Percentiles rank a stretch among this genome's conserved stretches.
Conservation (phyloP, 2,888 invertebrate genomes). For the Euplagia quadripunctaria region DNA sequence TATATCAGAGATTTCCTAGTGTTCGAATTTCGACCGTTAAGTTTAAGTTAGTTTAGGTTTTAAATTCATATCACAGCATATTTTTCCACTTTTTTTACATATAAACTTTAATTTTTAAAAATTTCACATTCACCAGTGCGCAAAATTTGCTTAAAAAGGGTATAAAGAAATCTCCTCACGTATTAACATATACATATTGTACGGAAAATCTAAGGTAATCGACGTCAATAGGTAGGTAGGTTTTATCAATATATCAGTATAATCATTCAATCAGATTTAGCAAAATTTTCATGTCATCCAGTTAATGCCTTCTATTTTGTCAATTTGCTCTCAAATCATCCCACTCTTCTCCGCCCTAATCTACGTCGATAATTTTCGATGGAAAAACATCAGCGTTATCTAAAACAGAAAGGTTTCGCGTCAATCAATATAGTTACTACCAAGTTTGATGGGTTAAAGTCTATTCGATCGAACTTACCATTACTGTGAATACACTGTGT, state of each 20-base stretch:
- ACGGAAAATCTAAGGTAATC: background rate
- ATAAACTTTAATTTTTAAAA: no score
- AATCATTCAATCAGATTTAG: background rate
- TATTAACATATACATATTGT: no score
- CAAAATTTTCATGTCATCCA: background rate
- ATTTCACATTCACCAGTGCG: no score
- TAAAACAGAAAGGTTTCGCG: background rate
- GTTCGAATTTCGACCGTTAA: no score
- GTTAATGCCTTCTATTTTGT: background rate
- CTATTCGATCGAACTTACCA: background rate
- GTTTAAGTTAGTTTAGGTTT: no score
- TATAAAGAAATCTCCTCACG: no score
- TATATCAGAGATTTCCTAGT: no score
- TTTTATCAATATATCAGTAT: background rate
- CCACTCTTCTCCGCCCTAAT: background rate
- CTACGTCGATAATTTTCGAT: background rate
- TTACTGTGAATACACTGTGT: background rate
- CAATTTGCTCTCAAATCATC: background rate
- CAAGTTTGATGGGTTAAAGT: background rate
- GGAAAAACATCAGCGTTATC: background rate
- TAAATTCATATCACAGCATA: no score
- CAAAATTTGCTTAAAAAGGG: no score
- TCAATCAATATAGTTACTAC: background rate
- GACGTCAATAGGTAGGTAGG: background rate
- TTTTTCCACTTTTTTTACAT: no score